phyloP scores from a whole-genome alignment of 2,797 vertebrate genomes.

The Pseudomugil tenellus region DNA sequence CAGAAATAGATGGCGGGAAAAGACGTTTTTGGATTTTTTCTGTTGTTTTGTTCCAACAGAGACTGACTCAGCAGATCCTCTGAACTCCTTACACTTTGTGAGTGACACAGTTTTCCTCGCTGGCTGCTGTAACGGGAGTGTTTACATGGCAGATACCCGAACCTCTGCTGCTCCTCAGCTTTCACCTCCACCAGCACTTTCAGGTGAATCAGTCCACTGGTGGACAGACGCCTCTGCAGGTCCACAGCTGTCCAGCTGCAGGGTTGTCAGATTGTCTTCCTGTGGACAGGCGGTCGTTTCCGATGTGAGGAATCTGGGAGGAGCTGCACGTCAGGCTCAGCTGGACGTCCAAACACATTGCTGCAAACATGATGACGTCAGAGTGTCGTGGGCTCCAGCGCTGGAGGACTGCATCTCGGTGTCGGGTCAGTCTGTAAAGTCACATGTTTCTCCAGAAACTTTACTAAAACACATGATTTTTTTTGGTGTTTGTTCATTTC shows the following conservation, averaged over 20 bases:
- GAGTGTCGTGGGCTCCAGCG: slow-evolving; percentile 86
- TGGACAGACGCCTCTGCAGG: slow-evolving; percentile 58
- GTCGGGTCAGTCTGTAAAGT: slow-evolving; percentile 83
- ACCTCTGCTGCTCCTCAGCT: slow-evolving; percentile 50
- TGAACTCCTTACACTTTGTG: slow-evolving; percentile 84
- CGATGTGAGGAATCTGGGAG: slow-evolving; percentile 79
- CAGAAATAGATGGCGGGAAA: not conserved
- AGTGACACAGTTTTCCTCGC: slow-evolving; percentile 74
- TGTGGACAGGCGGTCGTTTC: slow-evolving; percentile 77
- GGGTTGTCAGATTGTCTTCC: slow-evolving; percentile 82
- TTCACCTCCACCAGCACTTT: not conserved
- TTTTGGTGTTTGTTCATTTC: no score
- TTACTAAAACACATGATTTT: no score
- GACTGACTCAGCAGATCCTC: slow-evolving; percentile 56
- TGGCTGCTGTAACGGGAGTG: slow-evolving; percentile 77
- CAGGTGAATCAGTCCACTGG: slow-evolving; percentile 64
- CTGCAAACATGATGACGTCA: slow-evolving; percentile 65
- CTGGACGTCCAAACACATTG: slow-evolving; percentile 54
- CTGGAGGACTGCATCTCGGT: slow-evolving; percentile 82
- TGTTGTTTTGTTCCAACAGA: slow-evolving; percentile 35
- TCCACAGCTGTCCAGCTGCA: slow-evolving; percentile 24
- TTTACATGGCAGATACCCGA: slow-evolving; percentile 83
- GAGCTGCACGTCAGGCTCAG: slow-evolving; percentile 64
- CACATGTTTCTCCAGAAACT: no score
- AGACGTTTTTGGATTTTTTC: not conserved